Conservation (phyloP, 2,113 vertebrate species). For the Lophotis ruficrista region DNA sequence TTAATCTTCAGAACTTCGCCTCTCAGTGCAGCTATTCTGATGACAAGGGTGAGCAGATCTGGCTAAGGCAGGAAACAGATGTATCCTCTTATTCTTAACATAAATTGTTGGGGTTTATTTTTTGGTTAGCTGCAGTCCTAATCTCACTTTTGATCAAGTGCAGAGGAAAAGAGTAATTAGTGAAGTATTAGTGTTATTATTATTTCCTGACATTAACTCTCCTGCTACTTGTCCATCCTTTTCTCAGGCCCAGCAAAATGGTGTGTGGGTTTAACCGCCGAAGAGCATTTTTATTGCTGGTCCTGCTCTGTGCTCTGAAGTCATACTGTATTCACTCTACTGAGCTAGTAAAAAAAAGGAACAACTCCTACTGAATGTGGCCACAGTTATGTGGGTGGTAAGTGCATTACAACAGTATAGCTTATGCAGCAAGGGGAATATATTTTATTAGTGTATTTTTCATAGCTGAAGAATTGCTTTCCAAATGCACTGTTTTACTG, state of each 20-base stretch:
- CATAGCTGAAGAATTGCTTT: neutral
- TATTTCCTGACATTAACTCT: conserved; percentile 80
- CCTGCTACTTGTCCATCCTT: conserved; percentile 65
- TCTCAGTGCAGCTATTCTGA: conserved; percentile 56
- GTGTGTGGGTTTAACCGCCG: neutral
- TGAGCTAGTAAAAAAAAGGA: neutral
- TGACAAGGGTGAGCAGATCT: conserved; percentile 65
- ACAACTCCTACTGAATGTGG: neutral
- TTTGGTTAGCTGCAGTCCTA: conserved; percentile 62
- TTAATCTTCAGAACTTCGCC: conserved; percentile 47
- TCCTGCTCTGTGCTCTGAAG: neutral
- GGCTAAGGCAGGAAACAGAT: conserved; percentile 80
- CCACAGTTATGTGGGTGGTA: neutral
- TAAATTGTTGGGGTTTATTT: conserved; percentile 59
- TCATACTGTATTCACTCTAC: neutral
- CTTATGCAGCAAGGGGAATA: conserved; percentile 1
- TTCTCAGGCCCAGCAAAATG: conserved; percentile 26
- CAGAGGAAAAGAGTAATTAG: conserved; percentile 81
- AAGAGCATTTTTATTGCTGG: neutral
- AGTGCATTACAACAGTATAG: neutral
- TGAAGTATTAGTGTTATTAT: conserved; percentile 80
- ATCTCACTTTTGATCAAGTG: conserved; percentile 73
- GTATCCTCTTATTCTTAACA: conserved; percentile 76
- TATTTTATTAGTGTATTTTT: neutral
- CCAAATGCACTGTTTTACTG: neutral